Evolutionary conservation across 2,888 invertebrate species (phyloP), one percentile per base, ranked within the genome.

Genomic region (Macrosoma leucophasiata): DNA sequence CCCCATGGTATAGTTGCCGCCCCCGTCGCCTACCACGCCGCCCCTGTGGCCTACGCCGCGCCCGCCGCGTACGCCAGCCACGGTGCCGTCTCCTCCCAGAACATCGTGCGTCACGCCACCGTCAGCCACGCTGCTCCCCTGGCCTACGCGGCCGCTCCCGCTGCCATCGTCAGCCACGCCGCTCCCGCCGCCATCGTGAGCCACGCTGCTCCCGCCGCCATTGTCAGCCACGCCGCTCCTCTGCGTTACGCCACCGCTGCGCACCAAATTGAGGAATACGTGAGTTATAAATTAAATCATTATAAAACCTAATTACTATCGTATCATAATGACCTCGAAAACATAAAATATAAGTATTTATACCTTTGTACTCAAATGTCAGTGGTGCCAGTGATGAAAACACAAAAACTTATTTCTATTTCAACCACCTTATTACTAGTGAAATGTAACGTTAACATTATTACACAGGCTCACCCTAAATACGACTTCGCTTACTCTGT

Each of bases 51-150:
- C 9, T 46, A 46, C 28, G 36, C 46, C 4, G 30, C 43, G 6
- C 46, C 46, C 14, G 40, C 39, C 9, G 45, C 52, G 37, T 53
- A 58, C 47, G 49, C 56, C 6, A 46, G 53, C 8, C 49, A 48
- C 13, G 40, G 39, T 6, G 54, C 55, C 11, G 63, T 70, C 0
- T 59, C 71, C 4, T 62, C 67, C 8, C 78, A 78, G 43, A 59
- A 64, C 55, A 75, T 81, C 29, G 67, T 74, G 39, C 78, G 60
- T 29, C 77, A 72, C 43, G 73, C 46, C 68, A 72, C 39, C 48
- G 43, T 19, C 54, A 48, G 32, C 47, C 52, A 58, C 2, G 55
- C 64, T 4, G 59, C 70, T 10, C 50, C 60, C 10, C 48, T 61
- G 13, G 41, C 42, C 14, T 54, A 57, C 48, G 50, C 58, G 32